Evolutionary conservation across 2,888 invertebrate species (phyloP).

Genomic region (Bhutanitis thaidina): DNA sequence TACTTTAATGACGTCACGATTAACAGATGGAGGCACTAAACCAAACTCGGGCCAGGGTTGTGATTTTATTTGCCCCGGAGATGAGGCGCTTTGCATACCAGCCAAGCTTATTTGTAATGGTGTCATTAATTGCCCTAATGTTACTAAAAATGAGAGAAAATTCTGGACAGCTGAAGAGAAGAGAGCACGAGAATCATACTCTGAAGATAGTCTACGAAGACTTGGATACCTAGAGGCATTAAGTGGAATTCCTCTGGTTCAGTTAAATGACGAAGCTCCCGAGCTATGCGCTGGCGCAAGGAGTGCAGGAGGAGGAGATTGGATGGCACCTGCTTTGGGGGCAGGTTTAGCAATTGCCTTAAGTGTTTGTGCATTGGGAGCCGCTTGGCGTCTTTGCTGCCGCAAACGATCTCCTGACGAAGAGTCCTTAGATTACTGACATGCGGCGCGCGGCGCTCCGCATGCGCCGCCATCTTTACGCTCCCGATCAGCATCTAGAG

Average conservation of each 20-base stretch:
- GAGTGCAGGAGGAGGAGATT: slow-evolving; percentile 72
- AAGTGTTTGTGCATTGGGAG: slow-evolving; percentile 77
- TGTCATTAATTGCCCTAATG: slow-evolving; percentile 91
- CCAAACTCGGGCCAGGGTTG: slow-evolving; percentile 80
- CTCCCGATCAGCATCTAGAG: slow-evolving; percentile 66
- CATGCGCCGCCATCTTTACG: slow-evolving; percentile 69
- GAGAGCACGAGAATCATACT: slow-evolving; percentile 75
- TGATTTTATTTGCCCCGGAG: slow-evolving; percentile 93
- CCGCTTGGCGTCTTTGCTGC: slow-evolving; percentile 82
- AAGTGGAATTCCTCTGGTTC: slow-evolving; percentile 62
- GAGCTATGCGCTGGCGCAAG: slow-evolving; percentile 83
- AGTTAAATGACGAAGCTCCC: slow-evolving; percentile 87
- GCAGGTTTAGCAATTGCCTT: slow-evolving; percentile 79
- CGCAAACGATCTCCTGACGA: slow-evolving; percentile 80
- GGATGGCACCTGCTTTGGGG: slow-evolving; percentile 82
- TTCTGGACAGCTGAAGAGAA: slow-evolving; percentile 73
- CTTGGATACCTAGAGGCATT: slow-evolving; percentile 77
- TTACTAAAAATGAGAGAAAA: slow-evolving; percentile 75
- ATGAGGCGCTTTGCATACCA: slow-evolving; percentile 90
- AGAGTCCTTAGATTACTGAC: slow-evolving; percentile 82
- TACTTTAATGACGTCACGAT: slow-evolving; percentile 86
- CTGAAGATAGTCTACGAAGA: slow-evolving; percentile 81
- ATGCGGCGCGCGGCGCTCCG: slow-evolving; percentile 74
- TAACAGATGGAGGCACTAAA: slow-evolving; percentile 81
- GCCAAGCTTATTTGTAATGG: slow-evolving; percentile 92